These are phyloP conservation scores for Trissoscelio sp. DNA, from an alignment of 2,888 invertebrate species.

Conservation along the genomic window DNA sequence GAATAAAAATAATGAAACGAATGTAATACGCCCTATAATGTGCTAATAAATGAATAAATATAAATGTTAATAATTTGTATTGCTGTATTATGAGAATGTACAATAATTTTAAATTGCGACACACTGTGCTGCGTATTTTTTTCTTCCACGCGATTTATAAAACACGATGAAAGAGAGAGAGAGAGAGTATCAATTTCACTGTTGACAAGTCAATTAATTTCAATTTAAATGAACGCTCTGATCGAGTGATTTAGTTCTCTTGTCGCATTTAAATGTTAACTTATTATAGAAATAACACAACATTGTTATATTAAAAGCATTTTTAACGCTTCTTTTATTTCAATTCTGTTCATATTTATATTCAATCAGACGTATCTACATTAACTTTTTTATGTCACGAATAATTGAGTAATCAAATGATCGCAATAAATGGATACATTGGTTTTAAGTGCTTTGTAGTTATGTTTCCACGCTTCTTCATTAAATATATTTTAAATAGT, in stretches of 20 bases:
- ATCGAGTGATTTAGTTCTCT: constrained; percentile 51
- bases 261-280: constrained; percentile 44
- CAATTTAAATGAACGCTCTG: constrained; percentile 49
- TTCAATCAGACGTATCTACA: background rate
- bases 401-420: background rate
- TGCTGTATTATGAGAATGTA: background rate
- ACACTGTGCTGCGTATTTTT: constrained; percentile 25
- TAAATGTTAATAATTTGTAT: constrained; percentile 13
- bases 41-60: constrained; percentile 28
- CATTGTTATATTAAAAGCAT: constrained; percentile 44
- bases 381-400: no score
- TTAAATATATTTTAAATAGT: background rate
- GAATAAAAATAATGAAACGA: constrained; percentile 12
- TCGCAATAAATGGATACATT: no score
- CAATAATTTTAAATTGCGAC: constrained; percentile 29
- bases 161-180: constrained; percentile 4
- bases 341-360: background rate
- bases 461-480: background rate
- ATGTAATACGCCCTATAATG: constrained; percentile 5
- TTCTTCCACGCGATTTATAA: constrained; percentile 20
- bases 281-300: constrained; percentile 51
- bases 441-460: no score
- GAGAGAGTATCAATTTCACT: constrained; percentile 47
- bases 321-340: constrained; percentile 5
- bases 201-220: constrained; percentile 68